A percentile compares a stretch with the other conserved stretches of the same genome.
These are phyloP conservation scores for Microctenopoma stevenorrisi DNA, from an alignment of 2,797 vertebrate species.

Conservation along the genomic window DNA sequence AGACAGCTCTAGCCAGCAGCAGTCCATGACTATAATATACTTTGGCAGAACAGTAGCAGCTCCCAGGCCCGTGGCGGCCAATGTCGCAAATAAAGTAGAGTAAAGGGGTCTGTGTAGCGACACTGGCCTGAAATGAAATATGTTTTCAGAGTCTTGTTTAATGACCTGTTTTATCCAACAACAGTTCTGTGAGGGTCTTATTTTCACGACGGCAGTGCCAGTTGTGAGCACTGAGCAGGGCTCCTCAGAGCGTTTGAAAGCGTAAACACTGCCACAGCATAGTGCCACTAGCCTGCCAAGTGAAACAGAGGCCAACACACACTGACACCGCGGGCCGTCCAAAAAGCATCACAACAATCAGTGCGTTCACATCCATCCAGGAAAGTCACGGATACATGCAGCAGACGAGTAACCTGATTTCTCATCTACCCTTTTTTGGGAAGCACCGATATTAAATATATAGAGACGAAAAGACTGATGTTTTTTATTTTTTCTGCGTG, in stretches of 20 bases:
- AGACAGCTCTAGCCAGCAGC: conserved; percentile 57
- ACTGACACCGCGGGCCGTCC: conserved; percentile 5
- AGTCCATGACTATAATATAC: conserved; percentile 43
- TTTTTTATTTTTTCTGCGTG: too few species aligned
- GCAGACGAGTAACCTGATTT: too few species aligned
- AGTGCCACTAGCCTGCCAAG: conserved; percentile 68
- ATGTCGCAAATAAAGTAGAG: conserved; percentile 14
- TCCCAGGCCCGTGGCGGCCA: conserved; percentile 36
- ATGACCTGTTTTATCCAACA: conserved; percentile 22
- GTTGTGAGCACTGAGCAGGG: conserved; percentile 57
- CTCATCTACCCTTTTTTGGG: too few species aligned
- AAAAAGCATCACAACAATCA: conserved; percentile 20
- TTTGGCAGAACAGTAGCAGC: conserved; percentile 58
- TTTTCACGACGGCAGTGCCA: conserved; percentile 41
- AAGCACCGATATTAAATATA: too few species aligned
- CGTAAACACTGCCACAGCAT: conserved; percentile 68
- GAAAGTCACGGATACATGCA: too few species aligned
- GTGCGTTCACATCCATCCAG: too few species aligned
- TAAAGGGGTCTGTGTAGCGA: conserved; percentile 15
- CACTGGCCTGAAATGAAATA: conserved; percentile 7
- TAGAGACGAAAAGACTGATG: too few species aligned
- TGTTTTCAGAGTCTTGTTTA: not conserved
- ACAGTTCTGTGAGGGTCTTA: conserved; percentile 36
- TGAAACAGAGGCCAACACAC: conserved; percentile 46
- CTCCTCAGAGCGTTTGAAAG: conserved; percentile 57